Evolutionary conservation across 92 coral and sea anemone species (phyloP).

Genomic region (Heteractis magnifica): DNA sequence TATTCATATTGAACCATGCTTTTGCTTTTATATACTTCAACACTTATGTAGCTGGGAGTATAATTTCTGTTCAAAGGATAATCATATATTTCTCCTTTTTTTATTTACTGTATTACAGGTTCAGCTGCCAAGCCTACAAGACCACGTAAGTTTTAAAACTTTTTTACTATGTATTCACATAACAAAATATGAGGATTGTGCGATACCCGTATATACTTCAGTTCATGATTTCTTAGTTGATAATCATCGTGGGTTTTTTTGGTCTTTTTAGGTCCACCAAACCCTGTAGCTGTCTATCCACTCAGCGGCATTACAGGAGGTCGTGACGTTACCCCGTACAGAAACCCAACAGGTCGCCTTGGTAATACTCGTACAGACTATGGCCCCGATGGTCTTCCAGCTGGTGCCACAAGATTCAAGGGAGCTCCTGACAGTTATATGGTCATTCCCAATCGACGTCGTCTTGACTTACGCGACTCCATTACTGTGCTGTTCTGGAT

Average conservation of each 20-base stretch:
- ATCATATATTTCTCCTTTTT: neutral
- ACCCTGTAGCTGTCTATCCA: constrained; percentile 65
- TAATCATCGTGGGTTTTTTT: neutral
- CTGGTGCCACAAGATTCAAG: constrained; percentile 61
- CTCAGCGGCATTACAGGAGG: constrained; percentile 56
- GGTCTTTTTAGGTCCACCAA: constrained; percentile 27
- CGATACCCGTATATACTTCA: neutral
- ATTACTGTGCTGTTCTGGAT: constrained; percentile 73
- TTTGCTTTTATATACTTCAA: no score
- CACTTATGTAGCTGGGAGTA: no score
- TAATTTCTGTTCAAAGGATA: neutral
- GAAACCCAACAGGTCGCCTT: constrained; percentile 54
- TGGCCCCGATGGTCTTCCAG: constrained; percentile 76
- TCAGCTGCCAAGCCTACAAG: constrained; percentile 19
- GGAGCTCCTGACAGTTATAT: constrained; percentile 56
- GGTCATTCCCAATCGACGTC: constrained; percentile 54
- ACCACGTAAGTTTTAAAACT: constrained; percentile 21
- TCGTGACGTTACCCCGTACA: constrained; percentile 57
- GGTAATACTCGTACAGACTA: constrained; percentile 34
- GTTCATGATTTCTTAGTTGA: neutral
- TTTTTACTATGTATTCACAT: neutral
- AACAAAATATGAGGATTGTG: neutral
- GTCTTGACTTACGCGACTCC: constrained; percentile 54
- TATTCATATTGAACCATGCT: no score
- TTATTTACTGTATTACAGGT: neutral